Conservation (phyloP, 2,888 invertebrate species). For the Lamellibrachia satsuma region DNA sequence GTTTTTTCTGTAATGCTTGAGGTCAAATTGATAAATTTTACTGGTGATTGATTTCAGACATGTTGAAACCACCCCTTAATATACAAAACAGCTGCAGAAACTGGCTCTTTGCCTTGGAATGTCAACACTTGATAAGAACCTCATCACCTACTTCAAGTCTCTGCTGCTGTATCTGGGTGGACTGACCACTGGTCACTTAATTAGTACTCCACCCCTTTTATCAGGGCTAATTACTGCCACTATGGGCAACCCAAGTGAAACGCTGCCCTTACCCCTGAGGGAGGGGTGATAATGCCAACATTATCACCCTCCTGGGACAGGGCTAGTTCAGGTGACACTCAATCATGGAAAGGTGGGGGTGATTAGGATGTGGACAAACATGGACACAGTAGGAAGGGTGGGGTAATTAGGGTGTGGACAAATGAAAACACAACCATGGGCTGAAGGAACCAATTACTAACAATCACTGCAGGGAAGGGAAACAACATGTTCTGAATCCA, state of each 20-base stretch:
- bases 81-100: neutral
- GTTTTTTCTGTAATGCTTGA: no score
- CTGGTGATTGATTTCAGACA: neutral
- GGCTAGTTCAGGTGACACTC: neutral
- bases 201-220: neutral
- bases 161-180: neutral
- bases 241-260: neutral
- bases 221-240: neutral
- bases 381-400: neutral
- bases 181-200: neutral
- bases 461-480: neutral
- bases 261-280: neutral
- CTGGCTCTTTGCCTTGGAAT: neutral
- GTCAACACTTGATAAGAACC: neutral
- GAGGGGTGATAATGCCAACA: neutral
- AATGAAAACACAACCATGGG: neutral
- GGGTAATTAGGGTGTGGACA: neutral
- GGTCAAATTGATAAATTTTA: neutral
- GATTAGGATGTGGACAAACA: neutral
- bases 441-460: neutral
- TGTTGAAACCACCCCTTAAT: neutral
- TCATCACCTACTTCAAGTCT: neutral
- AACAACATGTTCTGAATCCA: no score
- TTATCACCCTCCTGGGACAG: no score
- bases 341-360: neutral